These are phyloP conservation scores for Mola mola DNA, from an alignment of 2,113 vertebrate genomes.

Conservation along the genomic window DNA sequence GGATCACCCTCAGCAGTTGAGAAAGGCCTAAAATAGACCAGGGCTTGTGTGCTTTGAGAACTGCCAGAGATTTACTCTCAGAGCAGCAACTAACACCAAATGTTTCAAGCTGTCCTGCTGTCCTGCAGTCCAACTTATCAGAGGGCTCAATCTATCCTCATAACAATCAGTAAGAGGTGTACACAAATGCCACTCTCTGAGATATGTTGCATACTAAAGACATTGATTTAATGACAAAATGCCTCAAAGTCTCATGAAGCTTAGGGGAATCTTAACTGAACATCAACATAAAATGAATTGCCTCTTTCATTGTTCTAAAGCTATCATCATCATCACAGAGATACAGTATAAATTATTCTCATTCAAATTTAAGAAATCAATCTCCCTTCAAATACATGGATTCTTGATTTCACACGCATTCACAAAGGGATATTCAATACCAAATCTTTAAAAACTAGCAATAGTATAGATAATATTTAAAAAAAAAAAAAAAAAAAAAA, in stretches of 20 bases:
- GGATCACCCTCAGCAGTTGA: conserved; percentile 60
- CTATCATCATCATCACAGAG: not conserved
- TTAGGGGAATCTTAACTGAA: not conserved
- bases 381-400: not conserved
- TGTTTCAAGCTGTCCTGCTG: conserved; percentile 32
- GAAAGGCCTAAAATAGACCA: conserved; percentile 69
- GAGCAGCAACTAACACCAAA: conserved; percentile 46
- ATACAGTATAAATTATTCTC: not conserved
- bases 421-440: not conserved
- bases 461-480: too few relatives aligned
- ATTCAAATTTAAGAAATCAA: not conserved
- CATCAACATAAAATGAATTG: not conserved
- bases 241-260: not conserved
- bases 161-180: conserved; percentile 24
- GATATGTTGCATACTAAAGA: conserved; percentile 21
- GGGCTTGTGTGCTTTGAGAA: conserved; percentile 65
- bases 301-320: not conserved
- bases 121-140: conserved; percentile 37
- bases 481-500: too few relatives aligned
- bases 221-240: conserved; percentile 5
- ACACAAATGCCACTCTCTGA: conserved; percentile 26
- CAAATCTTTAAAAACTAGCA: too few relatives aligned
- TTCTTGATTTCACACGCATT: too few relatives aligned
- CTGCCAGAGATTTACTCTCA: conserved; percentile 65
- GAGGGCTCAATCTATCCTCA: conserved; percentile 7